phyloP scores from a whole-genome alignment of 2,113 vertebrate genomes.

The Osmerus mordax region DNA sequence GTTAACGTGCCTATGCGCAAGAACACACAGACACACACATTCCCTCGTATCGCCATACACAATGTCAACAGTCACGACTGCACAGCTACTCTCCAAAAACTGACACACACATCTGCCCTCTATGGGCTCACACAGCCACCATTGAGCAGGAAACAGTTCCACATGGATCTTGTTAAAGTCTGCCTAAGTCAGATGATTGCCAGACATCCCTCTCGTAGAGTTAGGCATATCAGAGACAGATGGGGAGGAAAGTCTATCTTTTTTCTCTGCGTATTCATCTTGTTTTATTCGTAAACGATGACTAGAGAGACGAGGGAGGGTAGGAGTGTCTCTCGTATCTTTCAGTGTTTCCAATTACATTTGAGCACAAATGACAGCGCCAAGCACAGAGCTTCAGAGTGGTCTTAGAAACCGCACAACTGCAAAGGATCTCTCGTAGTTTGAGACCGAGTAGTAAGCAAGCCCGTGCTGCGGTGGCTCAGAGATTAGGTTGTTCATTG shows the following conservation, averaged over 20 bases:
- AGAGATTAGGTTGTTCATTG: too few species aligned
- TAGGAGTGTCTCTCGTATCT: too few species aligned
- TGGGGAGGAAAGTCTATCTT: neutral
- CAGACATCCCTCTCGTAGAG: neutral
- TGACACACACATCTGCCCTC: neutral
- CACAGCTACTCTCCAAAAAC: neutral
- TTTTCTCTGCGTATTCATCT: neutral
- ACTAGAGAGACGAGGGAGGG: too few species aligned
- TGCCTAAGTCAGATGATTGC: neutral
- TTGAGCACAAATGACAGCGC: too few species aligned
- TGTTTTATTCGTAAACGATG: too few species aligned
- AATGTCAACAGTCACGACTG: neutral
- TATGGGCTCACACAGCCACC: neutral
- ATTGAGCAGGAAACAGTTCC: conserved; percentile 1
- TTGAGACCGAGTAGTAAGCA: too few species aligned
- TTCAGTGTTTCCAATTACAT: too few species aligned
- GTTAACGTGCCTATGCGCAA: neutral
- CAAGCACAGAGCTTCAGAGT: too few species aligned
- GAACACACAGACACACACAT: neutral
- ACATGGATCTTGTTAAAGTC: conserved; percentile 5
- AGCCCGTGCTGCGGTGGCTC: too few species aligned
- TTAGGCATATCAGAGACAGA: too few species aligned
- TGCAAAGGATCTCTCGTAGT: too few species aligned
- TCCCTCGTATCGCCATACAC: neutral
- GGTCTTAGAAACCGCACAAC: too few species aligned